Base-by-base conservation (phyloP, 1,140 invertebrate species). In the Glomeris maerens region DNA sequence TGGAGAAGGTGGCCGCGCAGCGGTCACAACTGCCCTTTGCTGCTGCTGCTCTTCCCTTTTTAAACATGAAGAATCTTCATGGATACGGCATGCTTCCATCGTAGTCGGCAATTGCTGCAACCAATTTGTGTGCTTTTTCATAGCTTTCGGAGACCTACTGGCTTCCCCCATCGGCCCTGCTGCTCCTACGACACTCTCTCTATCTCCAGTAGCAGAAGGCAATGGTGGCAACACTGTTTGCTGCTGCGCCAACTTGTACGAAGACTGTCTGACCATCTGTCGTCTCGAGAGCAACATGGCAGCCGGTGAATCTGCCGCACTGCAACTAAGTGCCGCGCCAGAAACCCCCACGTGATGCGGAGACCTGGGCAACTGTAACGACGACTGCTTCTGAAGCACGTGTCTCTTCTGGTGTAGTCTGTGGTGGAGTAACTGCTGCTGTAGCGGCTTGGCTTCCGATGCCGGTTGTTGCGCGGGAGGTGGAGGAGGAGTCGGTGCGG, bases 361-460 rank as follows among this genome's bases (percentile, higher is more conserved):
- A 41, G 64, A 62, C 39, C 64, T 68, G n/a, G n/a, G n/a, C n/a
- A n/a, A n/a, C 62, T 76, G 66, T 17, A 82, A 73, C 0, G 80
- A 80, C 55, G 78, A 78, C 60, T 85, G 83, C 64, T 84, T 85
- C 62, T 87, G 82, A 31, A 85, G 73, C 26, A 81, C 74, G 62
- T 85, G 83, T 2, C 83, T 70, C 62, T 86, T 85, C 55, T 85
- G 82, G 63, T 86, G 81, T 51, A 85, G 63, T 38, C 81, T 69
- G 57, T 84, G 81, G 56, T 84, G 81, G 68, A 85, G 76, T 20
- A 84, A 64, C 55, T 83, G 81, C 50, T 77, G 76, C 59, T 85
- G 82, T 22, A 83, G 62, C 2, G 78, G 75, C 39, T 50, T 63
- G 17, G 58, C 59, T 48, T 63, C 62, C 21, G 63, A 62, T 36